Conservation (phyloP, 2,797 vertebrate genomes). For the Crocodylus rhombifer region DNA sequence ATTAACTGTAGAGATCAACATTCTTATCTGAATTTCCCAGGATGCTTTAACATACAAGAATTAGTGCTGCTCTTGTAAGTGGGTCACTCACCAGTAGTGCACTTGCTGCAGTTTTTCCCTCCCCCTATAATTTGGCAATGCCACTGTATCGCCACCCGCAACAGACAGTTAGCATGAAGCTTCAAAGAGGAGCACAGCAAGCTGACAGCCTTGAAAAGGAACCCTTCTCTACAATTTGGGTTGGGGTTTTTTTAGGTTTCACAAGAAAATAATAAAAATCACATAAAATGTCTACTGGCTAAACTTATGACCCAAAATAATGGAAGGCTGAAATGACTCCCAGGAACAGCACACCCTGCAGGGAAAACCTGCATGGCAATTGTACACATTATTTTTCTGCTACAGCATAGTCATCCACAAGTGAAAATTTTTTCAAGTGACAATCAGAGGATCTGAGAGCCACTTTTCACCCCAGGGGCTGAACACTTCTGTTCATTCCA, state of each 20-base stretch:
- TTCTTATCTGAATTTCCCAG: constrained; percentile 77
- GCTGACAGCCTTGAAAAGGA: constrained; percentile 23
- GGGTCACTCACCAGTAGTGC: constrained; percentile 74
- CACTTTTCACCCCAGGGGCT: not conserved
- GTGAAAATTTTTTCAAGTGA: not conserved
- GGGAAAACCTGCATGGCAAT: constrained; percentile 4
- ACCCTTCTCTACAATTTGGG: not conserved
- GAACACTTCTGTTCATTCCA: not conserved
- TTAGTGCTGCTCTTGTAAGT: constrained; percentile 76
- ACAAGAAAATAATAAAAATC: constrained; percentile 31
- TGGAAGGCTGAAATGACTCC: not conserved
- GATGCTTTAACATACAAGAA: constrained; percentile 73
- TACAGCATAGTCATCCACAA: not conserved
- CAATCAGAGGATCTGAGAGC: not conserved
- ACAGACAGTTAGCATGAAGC: constrained; percentile 52
- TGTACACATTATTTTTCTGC: not conserved
- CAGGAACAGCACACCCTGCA: not conserved
- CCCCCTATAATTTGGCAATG: constrained; percentile 25
- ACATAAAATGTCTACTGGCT: constrained; percentile 10
- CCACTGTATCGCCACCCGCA: constrained; percentile 15
- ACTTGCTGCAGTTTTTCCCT: constrained; percentile 65
- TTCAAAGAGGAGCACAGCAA: constrained; percentile 36
- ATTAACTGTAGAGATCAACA: constrained; percentile 76
- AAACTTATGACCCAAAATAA: not conserved
- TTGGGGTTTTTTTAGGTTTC: not conserved